Base-by-base conservation (phyloP, 2,113 vertebrate genomes). In the Clarias magur region DNA sequence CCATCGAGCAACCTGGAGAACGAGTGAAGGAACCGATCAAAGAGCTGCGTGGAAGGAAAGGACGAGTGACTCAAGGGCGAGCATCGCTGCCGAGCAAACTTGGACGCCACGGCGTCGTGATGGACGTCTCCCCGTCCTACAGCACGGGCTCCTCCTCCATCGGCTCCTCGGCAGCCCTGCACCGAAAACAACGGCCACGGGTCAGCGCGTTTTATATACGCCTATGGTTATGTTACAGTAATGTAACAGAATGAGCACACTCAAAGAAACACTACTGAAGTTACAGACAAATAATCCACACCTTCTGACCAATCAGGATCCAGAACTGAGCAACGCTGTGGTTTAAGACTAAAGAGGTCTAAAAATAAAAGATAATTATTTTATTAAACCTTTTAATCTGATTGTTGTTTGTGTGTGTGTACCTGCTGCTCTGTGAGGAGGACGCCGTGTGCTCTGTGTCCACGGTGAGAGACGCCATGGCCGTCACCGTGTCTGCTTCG, bases 61-160 rank as follows among this genome's bases (percentile, higher is more conserved):
- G 84, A 88, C 85, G 80, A 81, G 86, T 85, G 57, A 84, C 73
- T 72, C 84, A 60, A 82, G 63, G 70, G 72, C 65, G 87, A 81
- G 68, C 38, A 76, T 82, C 80, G 83, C 82, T 73, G 89, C 88
- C 78, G 70, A 86, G 90, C 91, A 92, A 91, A 86, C 90, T 88
- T 92, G 92, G 90, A 91, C 79, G 11, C 84, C 82, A 84, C 65
- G 72, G 84, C 89, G 85, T 81, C 86, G 86, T 10, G 82, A 75
- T 42, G 38, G 80, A 83, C 87, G 73, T 70, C 17, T 82, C 4
- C 88, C 65, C 82, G 85, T 86, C 96, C 95, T 95, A 96, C 92
- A 95, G 93, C 91, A 91, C 88, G 16, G 96, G 96, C 89, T 97
- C 96, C 38, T 96, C 96, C 90, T 96, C 96, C 96, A 97, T 97